Evolutionary conservation across 2,113 vertebrate species (phyloP).

Genomic region (Naja naja): DNA sequence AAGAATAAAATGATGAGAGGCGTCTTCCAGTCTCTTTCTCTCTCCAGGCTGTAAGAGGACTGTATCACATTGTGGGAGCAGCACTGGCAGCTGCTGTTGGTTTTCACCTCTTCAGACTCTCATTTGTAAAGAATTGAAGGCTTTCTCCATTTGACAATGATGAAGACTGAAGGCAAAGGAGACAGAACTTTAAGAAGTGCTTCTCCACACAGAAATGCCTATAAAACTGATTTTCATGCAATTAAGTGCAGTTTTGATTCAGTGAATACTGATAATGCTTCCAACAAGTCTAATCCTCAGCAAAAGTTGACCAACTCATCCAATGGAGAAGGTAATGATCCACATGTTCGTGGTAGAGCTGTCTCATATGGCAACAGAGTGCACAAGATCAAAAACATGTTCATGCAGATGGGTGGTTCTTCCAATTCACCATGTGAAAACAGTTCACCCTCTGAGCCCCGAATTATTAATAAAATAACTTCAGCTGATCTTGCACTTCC

Average conservation of each 20-base stretch:
- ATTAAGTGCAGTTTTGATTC: constrained; percentile 91
- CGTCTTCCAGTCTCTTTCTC: background rate
- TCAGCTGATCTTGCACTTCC: constrained; percentile 62
- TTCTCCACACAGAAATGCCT: constrained; percentile 89
- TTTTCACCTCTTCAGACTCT: background rate
- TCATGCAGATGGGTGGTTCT: constrained; percentile 86
- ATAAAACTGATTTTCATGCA: constrained; percentile 90
- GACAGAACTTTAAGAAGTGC: constrained; percentile 87
- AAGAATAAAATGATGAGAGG: constrained; percentile 28
- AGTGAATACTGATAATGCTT: constrained; percentile 69
- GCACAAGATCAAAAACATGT: constrained; percentile 92
- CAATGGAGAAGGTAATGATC: constrained; percentile 78
- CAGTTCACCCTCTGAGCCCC: constrained; percentile 71
- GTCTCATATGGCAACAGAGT: constrained; percentile 84
- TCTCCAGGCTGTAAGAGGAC: background rate
- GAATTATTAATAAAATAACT: constrained; percentile 58
- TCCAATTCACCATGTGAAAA: constrained; percentile 73
- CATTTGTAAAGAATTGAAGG: background rate
- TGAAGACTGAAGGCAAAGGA: constrained; percentile 86
- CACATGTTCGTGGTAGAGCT: constrained; percentile 81
- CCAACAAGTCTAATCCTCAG: constrained; percentile 59
- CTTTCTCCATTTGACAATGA: constrained; percentile 73
- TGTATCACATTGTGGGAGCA: background rate
- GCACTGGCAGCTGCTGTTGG: constrained; percentile 42
- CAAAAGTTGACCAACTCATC: constrained; percentile 72